Base-by-base conservation (phyloP, 2,797 vertebrate genomes). In the Danio albolineatus region DNA sequence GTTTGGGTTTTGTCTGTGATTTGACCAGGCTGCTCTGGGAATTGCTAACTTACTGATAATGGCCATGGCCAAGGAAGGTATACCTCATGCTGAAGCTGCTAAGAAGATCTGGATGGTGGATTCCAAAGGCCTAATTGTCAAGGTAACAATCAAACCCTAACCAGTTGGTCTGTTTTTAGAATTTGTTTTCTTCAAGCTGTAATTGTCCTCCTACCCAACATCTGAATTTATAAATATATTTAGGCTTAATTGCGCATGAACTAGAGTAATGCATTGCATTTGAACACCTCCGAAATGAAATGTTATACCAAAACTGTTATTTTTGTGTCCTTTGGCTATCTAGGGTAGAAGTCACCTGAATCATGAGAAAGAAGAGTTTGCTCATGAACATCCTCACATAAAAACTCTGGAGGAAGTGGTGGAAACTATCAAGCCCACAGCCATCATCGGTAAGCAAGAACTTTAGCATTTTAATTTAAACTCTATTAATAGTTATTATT, bases 61-160 rank as follows among this genome's bases (percentile, higher is more conserved):
- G 97, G 98, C 97, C n/a, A 95, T 99, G 94, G 93, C 95, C 78
- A 98, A 98, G 87, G 96, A 98, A 88, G 97, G 97, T 0, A 8
- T 95, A 61, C 72, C 91, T 56, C 92, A 88, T 84, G 91, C 92
- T 80, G 96, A 98, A 53, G 97, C 97, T 14, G 88, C 89, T 8
- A 96, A 94, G 88, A 97, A 90, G 91, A 98, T 99, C 90, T 99
- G 97, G 96, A 97, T 99, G 97, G 96, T 99, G 80, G 97, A 99
- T 85, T 98, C 97, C 44, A 98, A 92, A 85, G 97, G 97, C 64
- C 95, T 99, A 73, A 96, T 99, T 77, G 97, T 97, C 10, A 99
- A 99, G 96, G 97, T 99, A 92, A 85, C 2, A 14, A 19, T 16
- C 66, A 53, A 56, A 21, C 17, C 44, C 44, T 44, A 65, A 70